phyloP scores from a whole-genome alignment of 1,140 invertebrate genomes.

The Drosophila nasuta region DNA sequence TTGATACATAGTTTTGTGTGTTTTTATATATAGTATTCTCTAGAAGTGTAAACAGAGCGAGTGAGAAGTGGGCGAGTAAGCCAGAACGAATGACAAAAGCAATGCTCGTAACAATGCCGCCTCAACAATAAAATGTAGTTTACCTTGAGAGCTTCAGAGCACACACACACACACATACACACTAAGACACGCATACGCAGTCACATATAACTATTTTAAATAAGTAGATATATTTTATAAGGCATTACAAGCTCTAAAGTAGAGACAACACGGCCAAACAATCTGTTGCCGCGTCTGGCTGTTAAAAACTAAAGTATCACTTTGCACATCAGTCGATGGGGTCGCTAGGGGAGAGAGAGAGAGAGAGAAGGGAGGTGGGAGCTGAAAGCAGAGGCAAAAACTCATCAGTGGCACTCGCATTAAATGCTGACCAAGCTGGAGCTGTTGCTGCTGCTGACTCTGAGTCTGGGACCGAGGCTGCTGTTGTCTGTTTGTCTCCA shows the following conservation, averaged over 20 bases:
- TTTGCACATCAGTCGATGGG: conserved; percentile 56
- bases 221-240: conserved; percentile 83
- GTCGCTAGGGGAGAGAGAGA: neutral
- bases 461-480: conserved; percentile 14
- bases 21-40: conserved; percentile 18
- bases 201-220: conserved; percentile 70
- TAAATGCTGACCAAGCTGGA: conserved; percentile 10
- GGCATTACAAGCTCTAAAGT: conserved; percentile 63
- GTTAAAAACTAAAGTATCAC: conserved; percentile 58
- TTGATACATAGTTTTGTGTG: neutral
- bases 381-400: conserved; percentile 27
- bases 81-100: conserved; percentile 79
- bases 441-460: conserved; percentile 10
- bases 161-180: conserved; percentile 37
- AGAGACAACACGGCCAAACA: conserved; percentile 32
- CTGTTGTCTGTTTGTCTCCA: conserved; percentile 53
- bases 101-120: conserved; percentile 80
- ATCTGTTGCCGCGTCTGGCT: conserved; percentile 15
- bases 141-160: conserved; percentile 76
- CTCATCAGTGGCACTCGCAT: conserved; percentile 55
- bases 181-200: conserved; percentile 7
- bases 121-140: conserved; percentile 83
- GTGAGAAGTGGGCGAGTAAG: conserved; percentile 67
- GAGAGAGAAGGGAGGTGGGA: neutral
- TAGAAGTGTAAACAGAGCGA: conserved; percentile 23